Conservation (phyloP, 2,797 vertebrate species). For the Sebastes wilsoni region DNA sequence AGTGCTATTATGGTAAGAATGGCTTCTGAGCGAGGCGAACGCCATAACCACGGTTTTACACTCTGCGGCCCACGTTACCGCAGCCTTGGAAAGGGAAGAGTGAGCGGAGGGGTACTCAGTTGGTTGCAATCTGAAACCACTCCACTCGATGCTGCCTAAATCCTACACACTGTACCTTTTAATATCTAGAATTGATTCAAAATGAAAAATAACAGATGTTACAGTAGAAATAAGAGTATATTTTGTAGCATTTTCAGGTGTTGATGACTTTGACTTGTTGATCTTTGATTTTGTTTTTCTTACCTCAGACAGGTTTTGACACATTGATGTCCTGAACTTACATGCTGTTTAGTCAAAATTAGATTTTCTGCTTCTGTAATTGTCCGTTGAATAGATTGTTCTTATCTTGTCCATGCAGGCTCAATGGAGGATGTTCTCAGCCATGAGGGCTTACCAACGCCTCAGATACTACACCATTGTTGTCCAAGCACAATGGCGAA, state of each 20-base stretch:
- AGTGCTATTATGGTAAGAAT: too few relatives aligned
- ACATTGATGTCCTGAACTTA: neutral
- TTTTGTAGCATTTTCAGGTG: neutral
- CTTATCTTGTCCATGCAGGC: constrained; percentile 71
- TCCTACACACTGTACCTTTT: too few relatives aligned
- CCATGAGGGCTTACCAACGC: constrained; percentile 75
- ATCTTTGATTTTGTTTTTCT: neutral
- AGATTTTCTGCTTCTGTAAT: neutral
- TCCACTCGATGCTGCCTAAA: too few relatives aligned
- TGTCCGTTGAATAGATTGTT: neutral
- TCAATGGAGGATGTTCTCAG: constrained; percentile 84
- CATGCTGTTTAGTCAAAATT: neutral
- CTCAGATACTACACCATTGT: constrained; percentile 77
- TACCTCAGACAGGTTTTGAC: neutral
- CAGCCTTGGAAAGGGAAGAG: too few relatives aligned
- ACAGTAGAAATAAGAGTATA: neutral
- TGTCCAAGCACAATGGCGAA: constrained; percentile 87
- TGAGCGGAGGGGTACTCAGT: too few relatives aligned
- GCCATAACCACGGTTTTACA: too few relatives aligned
- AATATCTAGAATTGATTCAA: neutral
- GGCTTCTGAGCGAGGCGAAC: too few relatives aligned
- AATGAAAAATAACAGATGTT: neutral
- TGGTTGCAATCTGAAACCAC: too few relatives aligned
- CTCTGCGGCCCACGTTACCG: too few relatives aligned
- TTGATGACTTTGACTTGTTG: neutral